Evolutionary conservation across 2,888 invertebrate species (phyloP).

Genomic region (Sinotaia quadrata): DNA sequence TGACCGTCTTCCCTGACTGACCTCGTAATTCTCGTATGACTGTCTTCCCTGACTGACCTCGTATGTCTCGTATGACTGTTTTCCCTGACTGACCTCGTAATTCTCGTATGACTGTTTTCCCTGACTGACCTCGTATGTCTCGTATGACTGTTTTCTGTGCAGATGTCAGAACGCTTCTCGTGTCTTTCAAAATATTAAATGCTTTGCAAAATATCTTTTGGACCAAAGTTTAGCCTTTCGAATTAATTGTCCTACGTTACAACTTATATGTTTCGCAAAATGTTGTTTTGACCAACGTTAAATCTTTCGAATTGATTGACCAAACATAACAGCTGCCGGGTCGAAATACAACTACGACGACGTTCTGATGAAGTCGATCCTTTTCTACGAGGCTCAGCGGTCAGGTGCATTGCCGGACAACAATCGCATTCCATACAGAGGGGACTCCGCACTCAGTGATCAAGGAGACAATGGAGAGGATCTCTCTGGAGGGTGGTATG

Average conservation of each 20-base stretch:
- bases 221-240: no score
- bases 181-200: no score
- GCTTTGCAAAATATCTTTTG: no score
- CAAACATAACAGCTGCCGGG: background rate
- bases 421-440: slow-evolving; percentile 64
- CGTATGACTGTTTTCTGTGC: no score
- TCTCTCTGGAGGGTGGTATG: slow-evolving; percentile 61
- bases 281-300: background rate
- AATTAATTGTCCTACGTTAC: background rate
- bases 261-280: background rate
- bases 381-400: slow-evolving; percentile 67
- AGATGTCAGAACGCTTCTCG: no score
- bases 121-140: no score
- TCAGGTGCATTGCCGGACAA: slow-evolving; percentile 62
- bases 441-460: slow-evolving; percentile 61
- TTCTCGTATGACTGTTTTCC: no score
- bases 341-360: slow-evolving; percentile 52
- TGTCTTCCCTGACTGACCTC: no score
- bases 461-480: slow-evolving; percentile 59
- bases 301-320: background rate
- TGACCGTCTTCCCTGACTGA: no score
- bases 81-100: no score
- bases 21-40: no score
- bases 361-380: slow-evolving; percentile 57
- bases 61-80: no score